phyloP scores from a whole-genome alignment of 2,888 invertebrate species.

The Hydrotaea cyrtoneurina region DNA sequence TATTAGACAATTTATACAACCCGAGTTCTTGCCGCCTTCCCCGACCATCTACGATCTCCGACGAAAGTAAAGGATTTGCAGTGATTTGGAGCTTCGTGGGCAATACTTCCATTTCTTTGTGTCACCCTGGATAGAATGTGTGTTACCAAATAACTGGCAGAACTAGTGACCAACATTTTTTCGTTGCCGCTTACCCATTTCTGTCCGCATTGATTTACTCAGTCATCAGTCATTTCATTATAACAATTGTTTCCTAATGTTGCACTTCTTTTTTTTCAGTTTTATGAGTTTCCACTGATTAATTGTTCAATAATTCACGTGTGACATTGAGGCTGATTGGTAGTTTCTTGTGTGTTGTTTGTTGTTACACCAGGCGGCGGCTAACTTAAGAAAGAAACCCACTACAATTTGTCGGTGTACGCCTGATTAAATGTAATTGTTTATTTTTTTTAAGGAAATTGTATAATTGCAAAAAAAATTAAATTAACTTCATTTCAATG shows the following conservation, averaged over 20 bases:
- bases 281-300: constrained; percentile 41
- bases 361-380: no score
- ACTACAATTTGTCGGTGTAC: not conserved
- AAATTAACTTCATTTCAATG: constrained; percentile 49
- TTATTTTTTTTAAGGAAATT: constrained; percentile 47
- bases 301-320: constrained; percentile 61
- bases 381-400: not conserved
- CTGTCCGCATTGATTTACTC: constrained; percentile 4
- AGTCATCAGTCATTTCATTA: constrained; percentile 9
- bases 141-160: no score
- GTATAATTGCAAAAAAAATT: not conserved
- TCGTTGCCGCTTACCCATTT: no score
- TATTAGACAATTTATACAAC: no score
- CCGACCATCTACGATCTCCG: no score
- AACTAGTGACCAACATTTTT: not conserved
- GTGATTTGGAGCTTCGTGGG: no score
- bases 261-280: constrained; percentile 28
- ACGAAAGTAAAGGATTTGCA: no score
- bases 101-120: no score
- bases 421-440: not conserved
- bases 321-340: constrained; percentile 56
- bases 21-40: no score
- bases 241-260: constrained; percentile 41
- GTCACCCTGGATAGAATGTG: no score
- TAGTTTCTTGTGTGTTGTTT: constrained; percentile 21